Evolutionary conservation across 2,113 vertebrate genomes (phyloP), one percentile per base, ranked within the genome.

Genomic region (Myocastor coypus): DNA sequence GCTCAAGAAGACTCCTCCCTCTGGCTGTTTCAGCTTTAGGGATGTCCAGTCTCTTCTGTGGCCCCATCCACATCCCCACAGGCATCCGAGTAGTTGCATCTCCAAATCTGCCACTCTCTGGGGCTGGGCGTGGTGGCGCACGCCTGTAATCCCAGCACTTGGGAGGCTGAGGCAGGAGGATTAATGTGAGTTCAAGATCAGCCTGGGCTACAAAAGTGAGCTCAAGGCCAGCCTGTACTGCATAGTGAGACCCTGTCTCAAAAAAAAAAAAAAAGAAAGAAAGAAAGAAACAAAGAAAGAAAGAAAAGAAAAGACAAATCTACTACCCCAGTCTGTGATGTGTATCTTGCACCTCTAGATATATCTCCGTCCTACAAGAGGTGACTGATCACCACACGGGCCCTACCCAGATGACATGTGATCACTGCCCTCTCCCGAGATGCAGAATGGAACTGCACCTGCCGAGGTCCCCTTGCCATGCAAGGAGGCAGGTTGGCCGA

Each of bases 1-100:
- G 26, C 59, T 4, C 0, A 9, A 1, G 6, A 68, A 52, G 37
- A 24, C 12, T 11, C 32, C 0, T 0, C 66, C 22, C 69, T 24
- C 28, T 42, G 82, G 22, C 42, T 5, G 11, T 55, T 19, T 34
- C 7, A 19, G 10, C 28, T 50, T 80, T 26, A 7, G 55, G 17
- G 22, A 14, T 1, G 2, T 59, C 0, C 26, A 30, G n/a, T 13
- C 57, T 75, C 42, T 28, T 8, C 46, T 52, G 6, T 5, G 55
- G 55, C 8, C 1, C 24, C 32, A 59, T 59, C 73, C 34, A 32
- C 3, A 26, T 28, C 78, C 22, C 40, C 40, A 11, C 8, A 17
- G 40, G 5, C 28, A 8, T 16, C 9, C 9, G 52, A 9, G 40
- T 3, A 22, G 2, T 7, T 17, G 30, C 50, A 4, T 30, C 34